Percentiles rank a stretch among this genome's conserved stretches.
Conservation (phyloP, 2,113 vertebrate species). For the Tor tambroides region DNA sequence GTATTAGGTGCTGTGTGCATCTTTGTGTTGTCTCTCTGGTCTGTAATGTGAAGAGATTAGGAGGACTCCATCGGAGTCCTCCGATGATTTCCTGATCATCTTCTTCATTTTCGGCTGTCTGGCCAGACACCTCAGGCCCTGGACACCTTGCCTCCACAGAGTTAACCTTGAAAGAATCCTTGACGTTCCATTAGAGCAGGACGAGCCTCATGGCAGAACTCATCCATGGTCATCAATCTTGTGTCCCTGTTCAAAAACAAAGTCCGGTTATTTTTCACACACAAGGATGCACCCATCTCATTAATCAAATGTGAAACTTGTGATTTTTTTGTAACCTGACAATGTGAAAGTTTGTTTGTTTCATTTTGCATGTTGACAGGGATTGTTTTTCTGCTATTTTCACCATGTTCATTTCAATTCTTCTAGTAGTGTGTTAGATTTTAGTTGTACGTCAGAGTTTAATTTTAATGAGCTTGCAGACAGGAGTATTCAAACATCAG, state of each 20-base stretch:
- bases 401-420: neutral
- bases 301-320: neutral
- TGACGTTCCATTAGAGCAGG: slow-evolving; percentile 58
- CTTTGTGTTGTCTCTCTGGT: slow-evolving; percentile 55
- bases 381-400: neutral
- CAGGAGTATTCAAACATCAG: too few relatives aligned
- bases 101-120: neutral
- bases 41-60: slow-evolving; percentile 60
- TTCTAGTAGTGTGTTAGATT: neutral
- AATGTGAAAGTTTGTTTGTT: neutral
- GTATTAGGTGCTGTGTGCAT: slow-evolving; percentile 49
- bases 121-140: neutral
- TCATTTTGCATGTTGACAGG: neutral
- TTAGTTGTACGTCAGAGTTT: too few relatives aligned
- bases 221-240: slow-evolving; percentile 59
- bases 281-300: neutral
- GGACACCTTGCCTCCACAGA: slow-evolving; percentile 47
- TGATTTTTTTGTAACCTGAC: neutral
- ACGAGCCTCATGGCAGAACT: slow-evolving; percentile 49
- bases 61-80: too few relatives aligned
- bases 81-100: slow-evolving; percentile 4
- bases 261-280: slow-evolving; percentile 51
- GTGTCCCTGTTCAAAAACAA: slow-evolving; percentile 54
- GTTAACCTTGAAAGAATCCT: slow-evolving; percentile 45
- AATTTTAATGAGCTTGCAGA: too few relatives aligned